phyloP scores from a whole-genome alignment of 2,888 invertebrate species.

The Heteromyza rotundicornis region DNA sequence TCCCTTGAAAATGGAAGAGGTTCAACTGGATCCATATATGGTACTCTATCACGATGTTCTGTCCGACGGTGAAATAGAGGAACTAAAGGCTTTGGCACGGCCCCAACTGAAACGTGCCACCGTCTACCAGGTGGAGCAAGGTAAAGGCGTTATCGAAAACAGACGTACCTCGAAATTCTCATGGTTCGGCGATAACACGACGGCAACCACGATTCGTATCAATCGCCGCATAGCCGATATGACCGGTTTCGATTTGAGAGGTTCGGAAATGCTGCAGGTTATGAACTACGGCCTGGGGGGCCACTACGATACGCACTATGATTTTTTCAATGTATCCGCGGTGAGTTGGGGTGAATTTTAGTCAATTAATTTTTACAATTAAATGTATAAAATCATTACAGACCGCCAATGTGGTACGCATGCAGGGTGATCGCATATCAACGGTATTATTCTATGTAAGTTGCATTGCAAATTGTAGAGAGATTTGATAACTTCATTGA shows the following conservation, averaged over 20 bases:
- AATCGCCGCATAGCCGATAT: conserved; percentile 50
- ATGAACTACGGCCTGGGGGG: conserved; percentile 59
- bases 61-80: conserved; percentile 42
- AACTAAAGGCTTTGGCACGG: conserved; percentile 40
- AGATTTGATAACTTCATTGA: neutral
- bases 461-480: conserved; percentile 38
- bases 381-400: conserved; percentile 16
- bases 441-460: conserved; percentile 95
- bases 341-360: conserved; percentile 34
- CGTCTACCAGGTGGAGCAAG: conserved; percentile 35
- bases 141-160: conserved; percentile 28
- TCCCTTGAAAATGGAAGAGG: conserved; percentile 53
- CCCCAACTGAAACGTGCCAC: conserved; percentile 47
- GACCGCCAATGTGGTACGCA: conserved; percentile 28
- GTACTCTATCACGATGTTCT: conserved; percentile 52
- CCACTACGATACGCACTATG: conserved; percentile 52
- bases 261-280: conserved; percentile 52
- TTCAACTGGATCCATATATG: conserved; percentile 51
- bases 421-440: conserved; percentile 88
- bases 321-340: conserved; percentile 46
- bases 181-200: conserved; percentile 46
- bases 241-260: conserved; percentile 46
- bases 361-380: neutral
- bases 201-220: conserved; percentile 33
- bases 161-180: conserved; percentile 53